Evolutionary conservation across 2,888 invertebrate genomes (phyloP).

Genomic region (Epistrophe grossulariae): DNA sequence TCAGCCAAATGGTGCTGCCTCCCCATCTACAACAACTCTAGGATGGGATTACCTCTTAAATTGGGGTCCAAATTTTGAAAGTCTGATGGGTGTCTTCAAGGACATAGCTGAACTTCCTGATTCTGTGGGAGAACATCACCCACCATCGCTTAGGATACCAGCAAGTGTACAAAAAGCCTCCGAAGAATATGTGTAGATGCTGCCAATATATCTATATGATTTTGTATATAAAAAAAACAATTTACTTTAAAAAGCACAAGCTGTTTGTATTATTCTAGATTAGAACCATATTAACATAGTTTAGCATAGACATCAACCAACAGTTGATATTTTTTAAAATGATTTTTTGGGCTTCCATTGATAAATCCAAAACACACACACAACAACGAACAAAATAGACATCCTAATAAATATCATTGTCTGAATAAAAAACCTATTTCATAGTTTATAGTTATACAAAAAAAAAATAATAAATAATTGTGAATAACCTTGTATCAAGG

Average conservation of each 20-base stretch:
- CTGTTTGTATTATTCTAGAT: slow-evolving; percentile 70
- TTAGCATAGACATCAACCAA: slow-evolving; percentile 29
- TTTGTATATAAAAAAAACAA: slow-evolving; percentile 53
- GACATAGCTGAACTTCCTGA: slow-evolving; percentile 98
- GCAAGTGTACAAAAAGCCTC: slow-evolving; percentile 93
- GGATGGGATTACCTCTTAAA: slow-evolving; percentile 98
- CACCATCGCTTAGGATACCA: slow-evolving; percentile 90
- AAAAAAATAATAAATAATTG: slow-evolving; percentile 56
- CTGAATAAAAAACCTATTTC: slow-evolving; percentile 49
- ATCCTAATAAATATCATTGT: slow-evolving; percentile 57
- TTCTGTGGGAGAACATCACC: slow-evolving; percentile 89
- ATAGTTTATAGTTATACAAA: slow-evolving; percentile 41
- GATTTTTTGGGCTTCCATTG: slow-evolving; percentile 61
- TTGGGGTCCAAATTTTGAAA: slow-evolving; percentile 98
- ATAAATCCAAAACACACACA: slow-evolving; percentile 58
- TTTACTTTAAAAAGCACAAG: slow-evolving; percentile 28
- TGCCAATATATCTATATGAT: neutral
- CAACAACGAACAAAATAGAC: slow-evolving; percentile 30
- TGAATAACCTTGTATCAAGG: slow-evolving; percentile 84
- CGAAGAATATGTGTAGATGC: slow-evolving; percentile 92
- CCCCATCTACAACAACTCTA: slow-evolving; percentile 91
- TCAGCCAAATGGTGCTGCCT: slow-evolving; percentile 88
- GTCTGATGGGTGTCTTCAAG: slow-evolving; percentile 97
- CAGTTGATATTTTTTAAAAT: slow-evolving; percentile 30
- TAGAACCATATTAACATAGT: slow-evolving; percentile 46